phyloP scores from a whole-genome alignment of 2,113 vertebrate genomes.

The Notothenia rossii region DNA sequence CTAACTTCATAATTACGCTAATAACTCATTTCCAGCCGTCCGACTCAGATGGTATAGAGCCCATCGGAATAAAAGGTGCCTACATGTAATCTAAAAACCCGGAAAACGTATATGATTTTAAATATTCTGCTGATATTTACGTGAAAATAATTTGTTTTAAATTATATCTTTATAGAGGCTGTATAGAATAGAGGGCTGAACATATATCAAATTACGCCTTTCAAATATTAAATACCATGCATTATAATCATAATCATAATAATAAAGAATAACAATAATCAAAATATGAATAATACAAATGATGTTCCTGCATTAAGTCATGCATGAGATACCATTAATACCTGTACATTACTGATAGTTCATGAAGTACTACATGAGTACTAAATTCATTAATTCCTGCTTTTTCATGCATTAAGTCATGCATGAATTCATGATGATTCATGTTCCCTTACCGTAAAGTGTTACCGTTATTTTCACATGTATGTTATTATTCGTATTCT shows the following conservation, averaged over 20 bases:
- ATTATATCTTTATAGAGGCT: neutral
- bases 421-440: too few relatives aligned
- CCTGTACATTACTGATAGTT: too few relatives aligned
- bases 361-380: too few relatives aligned
- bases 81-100: neutral
- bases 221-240: neutral
- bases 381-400: too few relatives aligned
- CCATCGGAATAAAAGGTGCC: neutral
- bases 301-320: too few relatives aligned
- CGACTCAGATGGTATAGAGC: neutral
- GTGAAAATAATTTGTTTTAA: neutral
- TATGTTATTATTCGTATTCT: too few relatives aligned
- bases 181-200: neutral
- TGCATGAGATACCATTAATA: too few relatives aligned
- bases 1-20: conserved; percentile 37
- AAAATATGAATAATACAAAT: neutral
- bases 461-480: too few relatives aligned
- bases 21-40: conserved; percentile 29
- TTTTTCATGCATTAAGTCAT: too few relatives aligned
- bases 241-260: neutral
- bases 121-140: neutral
- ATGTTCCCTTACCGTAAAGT: too few relatives aligned
- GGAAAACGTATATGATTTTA: neutral
- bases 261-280: neutral
- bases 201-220: neutral